Percentiles rank a stretch among this genome's conserved stretches.
These are phyloP conservation scores for Teleiodes luculella DNA, from an alignment of 2,888 invertebrate species.

Conservation along the genomic window DNA sequence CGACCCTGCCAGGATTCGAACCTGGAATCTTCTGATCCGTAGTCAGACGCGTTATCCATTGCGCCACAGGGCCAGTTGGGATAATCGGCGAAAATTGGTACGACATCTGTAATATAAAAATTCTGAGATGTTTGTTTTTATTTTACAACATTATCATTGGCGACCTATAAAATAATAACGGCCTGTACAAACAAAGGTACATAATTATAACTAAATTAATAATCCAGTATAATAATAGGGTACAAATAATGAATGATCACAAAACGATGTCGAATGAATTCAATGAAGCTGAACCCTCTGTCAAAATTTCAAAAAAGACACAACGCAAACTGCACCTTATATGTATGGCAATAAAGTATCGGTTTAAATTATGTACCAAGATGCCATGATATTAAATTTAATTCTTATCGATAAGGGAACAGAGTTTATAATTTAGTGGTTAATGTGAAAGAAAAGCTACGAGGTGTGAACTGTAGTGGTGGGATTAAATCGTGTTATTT, in stretches of 20 bases:
- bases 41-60: conserved; percentile 85
- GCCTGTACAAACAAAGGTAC: no score
- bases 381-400: neutral
- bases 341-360: neutral
- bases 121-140: no score
- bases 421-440: neutral
- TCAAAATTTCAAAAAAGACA: conserved; percentile 27
- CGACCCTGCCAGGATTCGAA: conserved; percentile 42
- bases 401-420: neutral
- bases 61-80: conserved; percentile 78
- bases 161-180: no score
- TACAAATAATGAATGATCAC: conserved; percentile 7
- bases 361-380: neutral
- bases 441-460: conserved; percentile 3
- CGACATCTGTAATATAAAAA: neutral
- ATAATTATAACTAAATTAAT: no score
- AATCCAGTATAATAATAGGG: neutral
- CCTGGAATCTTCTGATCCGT: conserved; percentile 84
- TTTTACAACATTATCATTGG: no score
- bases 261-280: conserved; percentile 2
- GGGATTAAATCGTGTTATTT: conserved; percentile 17
- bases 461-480: conserved; percentile 15
- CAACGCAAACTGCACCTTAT: neutral
- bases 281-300: neutral
- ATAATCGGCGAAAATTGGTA: neutral